These are phyloP conservation scores for Taurulus bubalis DNA, from an alignment of 2,113 vertebrate species.

Conservation along the genomic window DNA sequence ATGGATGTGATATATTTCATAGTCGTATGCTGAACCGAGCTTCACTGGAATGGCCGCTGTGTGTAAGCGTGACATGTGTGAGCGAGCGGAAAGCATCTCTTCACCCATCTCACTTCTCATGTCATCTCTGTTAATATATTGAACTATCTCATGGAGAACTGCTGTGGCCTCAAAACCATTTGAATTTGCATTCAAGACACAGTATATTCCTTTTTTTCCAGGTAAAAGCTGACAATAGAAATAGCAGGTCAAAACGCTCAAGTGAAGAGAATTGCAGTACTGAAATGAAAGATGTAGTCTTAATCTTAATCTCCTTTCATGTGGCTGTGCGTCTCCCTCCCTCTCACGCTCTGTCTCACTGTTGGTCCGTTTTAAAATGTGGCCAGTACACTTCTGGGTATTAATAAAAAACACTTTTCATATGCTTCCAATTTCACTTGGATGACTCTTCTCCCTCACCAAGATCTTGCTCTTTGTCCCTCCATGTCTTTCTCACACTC, in stretches of 20 bases:
- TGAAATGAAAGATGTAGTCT: slow-evolving; percentile 68
- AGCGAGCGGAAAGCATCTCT: slow-evolving; percentile 45
- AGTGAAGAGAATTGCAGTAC: slow-evolving; percentile 61
- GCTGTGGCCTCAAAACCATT: slow-evolving; percentile 49
- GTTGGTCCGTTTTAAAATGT: slow-evolving; percentile 67
- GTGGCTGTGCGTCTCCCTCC: slow-evolving; percentile 69
- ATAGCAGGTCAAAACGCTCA: slow-evolving; percentile 67
- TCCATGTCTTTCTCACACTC: slow-evolving; percentile 65
- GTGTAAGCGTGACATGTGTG: slow-evolving; percentile 32
- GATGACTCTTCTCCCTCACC: slow-evolving; percentile 77
- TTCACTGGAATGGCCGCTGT: slow-evolving; percentile 34
- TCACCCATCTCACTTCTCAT: slow-evolving; percentile 34
- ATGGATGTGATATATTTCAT: slow-evolving; percentile 41
- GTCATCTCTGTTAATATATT: slow-evolving; percentile 27
- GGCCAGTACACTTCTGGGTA: slow-evolving; percentile 74
- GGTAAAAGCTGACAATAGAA: slow-evolving; percentile 59
- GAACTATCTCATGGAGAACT: slow-evolving; percentile 57
- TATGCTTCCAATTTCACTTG: slow-evolving; percentile 82
- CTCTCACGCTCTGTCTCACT: slow-evolving; percentile 64
- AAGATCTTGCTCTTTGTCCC: slow-evolving; percentile 61
- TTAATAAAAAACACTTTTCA: slow-evolving; percentile 67
- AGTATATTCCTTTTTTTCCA: slow-evolving; percentile 41
- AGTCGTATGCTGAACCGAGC: slow-evolving; percentile 36
- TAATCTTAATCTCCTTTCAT: slow-evolving; percentile 68
- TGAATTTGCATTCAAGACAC: slow-evolving; percentile 90